Base-by-base conservation (phyloP, 2,888 invertebrate species). In the Dryadula phaetusa region DNA sequence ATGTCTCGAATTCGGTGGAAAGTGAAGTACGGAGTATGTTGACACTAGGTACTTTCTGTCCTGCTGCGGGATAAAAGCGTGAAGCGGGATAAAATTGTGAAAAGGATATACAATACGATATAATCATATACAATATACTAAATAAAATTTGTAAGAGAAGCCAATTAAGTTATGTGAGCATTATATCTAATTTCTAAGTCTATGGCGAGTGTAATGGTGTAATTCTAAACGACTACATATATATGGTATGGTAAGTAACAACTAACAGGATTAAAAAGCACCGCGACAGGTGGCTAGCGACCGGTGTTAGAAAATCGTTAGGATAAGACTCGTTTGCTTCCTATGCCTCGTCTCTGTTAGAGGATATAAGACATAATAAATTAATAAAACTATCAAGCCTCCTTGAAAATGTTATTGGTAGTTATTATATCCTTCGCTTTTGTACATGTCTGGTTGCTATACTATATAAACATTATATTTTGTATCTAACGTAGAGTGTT, bases 241-340 rank as follows among this genome's bases (percentile, higher is more conserved):
- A 86, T 77, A 91, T 84, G 90, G 90, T 81, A 85, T 84, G 85
- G 87, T 84, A 85, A 85, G 87, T 88, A 60, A 60, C 84, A 89
- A 91, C 82, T 84, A 89, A 92, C 84, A 85, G 87, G 90, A 91
- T 90, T 90, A 90, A 90, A 92, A 89, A 88, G 82, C 79, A 72
- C 82, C 81, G 82, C 82, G 84, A 83, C 90, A 89, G 90, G 88
- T 88, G 90, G 84, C 85, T 82, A 80, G 78, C 82, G 83, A 84
- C 79, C 82, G 69, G 69, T 70, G 75, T 88, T 90, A 90, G 91
- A 89, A 86, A 80, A 79, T 82, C 81, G 86, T 88, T 90, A 89
- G 90, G 66, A 71, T 68, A 64, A 68, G 64, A 64, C 66, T 44
- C 62, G 64, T 40, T 54, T 44, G 66, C 72, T 69, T 73, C 73